Evolutionary conservation across 2,797 vertebrate species (phyloP), one percentile per base, ranked within the genome.

Genomic region (Pterois miles): DNA sequence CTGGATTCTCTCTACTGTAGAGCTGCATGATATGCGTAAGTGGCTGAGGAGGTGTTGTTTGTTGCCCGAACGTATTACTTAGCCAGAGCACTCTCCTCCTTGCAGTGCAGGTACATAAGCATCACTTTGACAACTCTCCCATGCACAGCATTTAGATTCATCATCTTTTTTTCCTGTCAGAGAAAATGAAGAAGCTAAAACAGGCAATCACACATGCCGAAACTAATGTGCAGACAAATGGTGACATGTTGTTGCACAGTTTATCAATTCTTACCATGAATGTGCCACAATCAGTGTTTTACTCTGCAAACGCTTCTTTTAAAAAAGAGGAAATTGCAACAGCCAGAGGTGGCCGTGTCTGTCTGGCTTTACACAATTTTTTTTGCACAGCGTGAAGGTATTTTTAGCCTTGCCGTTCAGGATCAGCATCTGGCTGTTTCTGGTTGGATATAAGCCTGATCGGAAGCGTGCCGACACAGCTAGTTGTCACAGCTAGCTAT

Each of bases 341-440:
- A 70, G 58, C 4, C 31, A 66, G 68, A 82, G 57, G 52, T 83
- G 52, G 14, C 65, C 14, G 8, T 23, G 29, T 40, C 50, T 66
- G 76, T 81, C 83, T 72, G 69, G n/a, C 69, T 86, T 75, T 16
- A 50, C 65, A 67, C 52, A 74, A 84, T 81, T 81, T 64, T 59
- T 70, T 65, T 66, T 72, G 71, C 76, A 77, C 31, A 68, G 34
- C 54, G 20, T 65, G 70, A 69, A 57, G 68, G 69, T 87, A 90
- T 81, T 88, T 90, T 84, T 80, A 86, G 83, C 50, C 29, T 58
- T 54, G 60, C 59, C 27, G 25, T 64, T 75, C 14, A 78, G 80
- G 72, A 86, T 78, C 80, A 71, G 80, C 72, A 79, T 69, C 81
- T 79, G 76, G 81, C 70, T 74, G 50, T 73, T 84, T 84, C 54